These are phyloP conservation scores for Neoaliturus tenellus DNA, from an alignment of 2,888 invertebrate species.

Conservation along the genomic window DNA sequence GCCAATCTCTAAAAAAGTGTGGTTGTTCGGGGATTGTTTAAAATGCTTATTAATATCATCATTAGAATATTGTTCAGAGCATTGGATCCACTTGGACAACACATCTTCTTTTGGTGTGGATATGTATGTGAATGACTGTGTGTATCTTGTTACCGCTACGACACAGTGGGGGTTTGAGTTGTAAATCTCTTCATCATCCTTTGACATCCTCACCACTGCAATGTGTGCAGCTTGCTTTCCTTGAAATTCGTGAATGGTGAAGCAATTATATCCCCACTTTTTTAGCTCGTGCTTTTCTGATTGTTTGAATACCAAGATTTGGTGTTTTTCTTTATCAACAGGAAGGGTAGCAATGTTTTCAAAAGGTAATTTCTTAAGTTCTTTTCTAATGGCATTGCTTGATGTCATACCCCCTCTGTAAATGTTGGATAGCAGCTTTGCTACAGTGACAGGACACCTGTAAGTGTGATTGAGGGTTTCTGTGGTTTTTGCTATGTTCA, in stretches of 20 bases:
- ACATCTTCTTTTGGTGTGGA: background rate
- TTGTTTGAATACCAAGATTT: constrained; percentile 33
- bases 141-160: constrained; percentile 4
- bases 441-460: background rate
- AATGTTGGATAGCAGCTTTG: background rate
- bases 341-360: background rate
- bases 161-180: constrained; percentile 10
- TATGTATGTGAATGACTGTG: background rate
- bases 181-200: constrained; percentile 14
- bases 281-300: background rate
- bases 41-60: background rate
- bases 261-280: background rate
- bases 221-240: constrained; percentile 22
- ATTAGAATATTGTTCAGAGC: background rate
- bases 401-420: background rate
- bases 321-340: background rate
- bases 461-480: background rate
- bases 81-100: background rate
- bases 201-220: constrained; percentile 34
- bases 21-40: background rate
- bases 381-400: background rate
- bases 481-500: background rate
- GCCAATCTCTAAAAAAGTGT: too few species aligned
- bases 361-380: background rate
- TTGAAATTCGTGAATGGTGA: constrained; percentile 43